Conservation (phyloP, 2,888 invertebrate genomes). For the Synergus japonicus region DNA sequence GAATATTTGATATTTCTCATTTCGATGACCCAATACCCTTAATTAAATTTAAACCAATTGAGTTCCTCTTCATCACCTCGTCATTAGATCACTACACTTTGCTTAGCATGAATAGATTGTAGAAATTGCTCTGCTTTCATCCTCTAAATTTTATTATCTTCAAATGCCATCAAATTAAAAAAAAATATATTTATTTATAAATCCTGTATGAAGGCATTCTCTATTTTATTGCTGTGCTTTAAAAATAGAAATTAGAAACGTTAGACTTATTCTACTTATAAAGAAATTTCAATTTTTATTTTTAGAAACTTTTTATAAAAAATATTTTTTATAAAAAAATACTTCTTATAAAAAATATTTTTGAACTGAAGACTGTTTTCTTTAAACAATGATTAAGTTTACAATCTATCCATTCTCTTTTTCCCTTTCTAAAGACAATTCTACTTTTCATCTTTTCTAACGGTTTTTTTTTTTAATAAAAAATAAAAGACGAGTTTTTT, state of each 20-base stretch:
- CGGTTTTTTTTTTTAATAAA: background rate
- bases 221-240: background rate
- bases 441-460: conserved; percentile 1
- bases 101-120: conserved; percentile 58
- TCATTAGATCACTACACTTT: conserved; percentile 54
- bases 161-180: background rate
- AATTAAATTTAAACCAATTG: background rate
- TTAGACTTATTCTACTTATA: background rate
- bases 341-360: too few relatives aligned
- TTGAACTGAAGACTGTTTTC: too few relatives aligned
- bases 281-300: background rate
- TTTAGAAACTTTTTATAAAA: background rate
- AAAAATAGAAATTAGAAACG: background rate
- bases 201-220: background rate
- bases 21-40: background rate
- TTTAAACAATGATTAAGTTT: background rate
- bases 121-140: background rate
- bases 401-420: conserved; percentile 38
- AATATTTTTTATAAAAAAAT: too few relatives aligned
- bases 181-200: background rate
- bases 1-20: too few relatives aligned
- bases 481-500: conserved; percentile 60
- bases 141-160: background rate
- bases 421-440: conserved; percentile 36
- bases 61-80: conserved; percentile 43